phyloP scores from a whole-genome alignment of 2,888 invertebrate species.

The Dioctria linearis region DNA sequence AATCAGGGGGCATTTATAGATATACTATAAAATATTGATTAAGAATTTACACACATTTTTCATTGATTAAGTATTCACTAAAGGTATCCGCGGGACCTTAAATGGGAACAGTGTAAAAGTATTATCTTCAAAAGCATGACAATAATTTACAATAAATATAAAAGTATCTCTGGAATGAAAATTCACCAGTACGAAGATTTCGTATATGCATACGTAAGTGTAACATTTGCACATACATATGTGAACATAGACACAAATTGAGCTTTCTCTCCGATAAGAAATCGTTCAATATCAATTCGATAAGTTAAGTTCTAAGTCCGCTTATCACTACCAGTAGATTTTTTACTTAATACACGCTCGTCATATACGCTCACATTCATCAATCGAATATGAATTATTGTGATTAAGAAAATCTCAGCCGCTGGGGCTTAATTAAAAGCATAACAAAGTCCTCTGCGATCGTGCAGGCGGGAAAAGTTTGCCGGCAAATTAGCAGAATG shows the following conservation, averaged over 20 bases:
- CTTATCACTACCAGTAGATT: background rate
- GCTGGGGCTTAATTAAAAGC: background rate
- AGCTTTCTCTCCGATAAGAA: background rate
- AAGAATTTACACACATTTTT: background rate
- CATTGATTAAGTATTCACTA: conserved; percentile 7
- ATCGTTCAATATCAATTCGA: background rate
- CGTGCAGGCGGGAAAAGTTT: conserved; percentile 26
- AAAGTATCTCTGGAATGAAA: background rate
- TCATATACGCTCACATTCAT: background rate
- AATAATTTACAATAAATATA: background rate
- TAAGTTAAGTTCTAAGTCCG: background rate
- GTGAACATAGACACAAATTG: background rate
- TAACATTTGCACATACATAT: background rate
- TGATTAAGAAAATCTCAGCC: conserved; percentile 4
- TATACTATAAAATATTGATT: no score
- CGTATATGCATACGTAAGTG: no score
- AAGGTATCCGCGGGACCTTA: background rate
- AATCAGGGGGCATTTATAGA: background rate
- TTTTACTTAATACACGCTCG: background rate
- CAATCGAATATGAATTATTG: background rate
- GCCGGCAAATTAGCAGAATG: conserved; percentile 49
- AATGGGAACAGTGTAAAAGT: conserved; percentile 14
- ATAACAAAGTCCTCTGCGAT: background rate
- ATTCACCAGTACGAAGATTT: no score
- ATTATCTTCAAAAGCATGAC: background rate